phyloP scores from a whole-genome alignment of 1,140 invertebrate species.

The Diorhabda sublineata region DNA sequence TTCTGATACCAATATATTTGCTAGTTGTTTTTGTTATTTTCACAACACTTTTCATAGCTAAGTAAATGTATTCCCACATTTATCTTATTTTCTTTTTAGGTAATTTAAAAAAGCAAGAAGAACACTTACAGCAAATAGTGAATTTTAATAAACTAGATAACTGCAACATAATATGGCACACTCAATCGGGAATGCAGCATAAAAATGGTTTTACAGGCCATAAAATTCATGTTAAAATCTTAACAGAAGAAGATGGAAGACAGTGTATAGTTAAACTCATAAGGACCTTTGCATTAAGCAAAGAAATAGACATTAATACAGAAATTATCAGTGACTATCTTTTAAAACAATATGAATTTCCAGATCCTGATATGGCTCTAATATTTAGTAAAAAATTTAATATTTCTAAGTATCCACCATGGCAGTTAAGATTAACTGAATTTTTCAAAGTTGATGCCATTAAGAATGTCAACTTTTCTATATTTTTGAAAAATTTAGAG shows the following conservation, averaged over 20 bases:
- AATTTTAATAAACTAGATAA: constrained; percentile 50
- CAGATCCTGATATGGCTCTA: constrained; percentile 64
- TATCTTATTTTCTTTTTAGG: constrained; percentile 47
- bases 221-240: constrained; percentile 51
- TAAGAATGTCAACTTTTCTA: constrained; percentile 51
- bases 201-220: constrained; percentile 53
- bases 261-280: constrained; percentile 51
- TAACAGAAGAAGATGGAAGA: constrained; percentile 54
- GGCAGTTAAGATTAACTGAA: constrained; percentile 67
- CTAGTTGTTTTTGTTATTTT: no score
- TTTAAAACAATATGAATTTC: constrained; percentile 50
- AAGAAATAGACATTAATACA: constrained; percentile 47
- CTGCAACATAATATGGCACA: constrained; percentile 56
- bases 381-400: constrained; percentile 57
- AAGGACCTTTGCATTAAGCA: constrained; percentile 40
- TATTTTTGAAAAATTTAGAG: constrained; percentile 55
- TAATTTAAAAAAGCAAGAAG: constrained; percentile 53
- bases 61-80: not conserved
- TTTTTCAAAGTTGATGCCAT: constrained; percentile 59
- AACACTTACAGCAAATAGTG: constrained; percentile 53
- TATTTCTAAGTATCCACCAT: constrained; percentile 62
- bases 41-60: not conserved
- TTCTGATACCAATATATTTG: no score
- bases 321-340: constrained; percentile 52
- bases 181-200: constrained; percentile 49